Evolutionary conservation across 2,113 vertebrate genomes (phyloP), one percentile per base, ranked within the genome.

Genomic region (Pollachius pollachius): DNA sequence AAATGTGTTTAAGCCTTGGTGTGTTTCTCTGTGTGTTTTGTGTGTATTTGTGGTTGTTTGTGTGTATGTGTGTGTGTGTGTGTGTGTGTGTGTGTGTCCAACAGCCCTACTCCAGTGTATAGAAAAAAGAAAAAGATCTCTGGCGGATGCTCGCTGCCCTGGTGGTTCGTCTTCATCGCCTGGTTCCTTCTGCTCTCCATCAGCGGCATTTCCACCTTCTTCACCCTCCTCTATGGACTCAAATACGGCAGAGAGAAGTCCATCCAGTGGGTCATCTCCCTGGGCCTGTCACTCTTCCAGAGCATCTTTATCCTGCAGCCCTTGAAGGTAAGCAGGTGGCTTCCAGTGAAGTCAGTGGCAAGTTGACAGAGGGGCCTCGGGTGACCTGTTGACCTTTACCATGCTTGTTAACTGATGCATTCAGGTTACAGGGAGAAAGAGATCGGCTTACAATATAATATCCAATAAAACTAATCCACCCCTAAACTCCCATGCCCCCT

Each of bases 291-390:
- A 3, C 90, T 94, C n/a, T 91, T 94, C 76, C 89, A 94, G 76
- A 94, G 93, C 80, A 94, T 94, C 82, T 94, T 94, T 62, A 87
- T 94, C 70, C 79, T 94, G 71, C 93, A 94, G 81, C 94, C 94
- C 23, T 89, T 94, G 16, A 94, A 94, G 91, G 94, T 93, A 48
- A 48, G 41, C 12, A 1, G 41, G 41, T 48, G 41, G 41, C 41
- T 48, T 13, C 8, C 2, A 48, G 41, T 34, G 41, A 48, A 48
- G 41, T 48, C 12, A 48, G 41, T 34, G 30, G 30, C 30, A 7
- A 4, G 30, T 27, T 27, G 2, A 34, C 30, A 23, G 23, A 23
- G 23, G 30, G 30, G 30, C 30, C 4, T 34, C 23, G 30, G 30
- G 30, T 34, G 30, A 7, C 30, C 4, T 34, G 30, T 34, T 34